Evolutionary conservation across 2,113 vertebrate species (phyloP).

Genomic region (Danio rerio): DNA sequence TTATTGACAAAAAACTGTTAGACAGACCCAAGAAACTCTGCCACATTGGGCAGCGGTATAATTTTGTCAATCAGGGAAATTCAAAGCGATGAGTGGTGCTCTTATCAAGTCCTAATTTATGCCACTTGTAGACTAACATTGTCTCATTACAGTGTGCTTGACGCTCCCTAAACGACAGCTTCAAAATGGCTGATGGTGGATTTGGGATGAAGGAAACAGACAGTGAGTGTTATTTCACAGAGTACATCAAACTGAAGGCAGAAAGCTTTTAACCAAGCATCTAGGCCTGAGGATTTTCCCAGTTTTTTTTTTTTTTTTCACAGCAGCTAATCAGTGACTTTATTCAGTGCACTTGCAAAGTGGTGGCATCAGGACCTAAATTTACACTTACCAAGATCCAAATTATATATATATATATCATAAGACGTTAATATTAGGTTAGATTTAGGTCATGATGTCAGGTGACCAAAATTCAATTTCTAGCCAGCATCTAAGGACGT

Average conservation of each 20-base stretch:
- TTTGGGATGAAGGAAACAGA: background rate
- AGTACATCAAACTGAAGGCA: background rate
- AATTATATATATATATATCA: too few species aligned
- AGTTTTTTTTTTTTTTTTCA: background rate
- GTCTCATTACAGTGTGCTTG: constrained; percentile 34
- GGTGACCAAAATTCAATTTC: too few species aligned
- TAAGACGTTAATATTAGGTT: too few species aligned
- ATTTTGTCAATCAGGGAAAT: constrained; percentile 38
- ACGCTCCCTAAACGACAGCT: constrained; percentile 6
- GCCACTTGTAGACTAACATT: constrained; percentile 2
- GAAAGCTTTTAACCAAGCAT: constrained; percentile 18
- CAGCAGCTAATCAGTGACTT: background rate
- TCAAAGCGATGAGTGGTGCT: constrained; percentile 21
- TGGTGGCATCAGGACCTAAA: background rate
- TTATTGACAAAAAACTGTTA: background rate
- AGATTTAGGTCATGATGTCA: too few species aligned
- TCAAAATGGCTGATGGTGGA: constrained; percentile 31
- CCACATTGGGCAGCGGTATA: background rate
- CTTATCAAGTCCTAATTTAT: constrained; percentile 34
- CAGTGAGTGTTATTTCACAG: constrained; percentile 6
- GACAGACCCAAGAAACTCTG: background rate
- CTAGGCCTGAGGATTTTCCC: background rate
- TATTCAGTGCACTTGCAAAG: background rate
- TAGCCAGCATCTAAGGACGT: too few species aligned
- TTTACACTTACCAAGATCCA: too few species aligned